These are phyloP conservation scores for Trididemnum clinides DNA, from an alignment of 23 tunicate species.

Conservation along the genomic window DNA sequence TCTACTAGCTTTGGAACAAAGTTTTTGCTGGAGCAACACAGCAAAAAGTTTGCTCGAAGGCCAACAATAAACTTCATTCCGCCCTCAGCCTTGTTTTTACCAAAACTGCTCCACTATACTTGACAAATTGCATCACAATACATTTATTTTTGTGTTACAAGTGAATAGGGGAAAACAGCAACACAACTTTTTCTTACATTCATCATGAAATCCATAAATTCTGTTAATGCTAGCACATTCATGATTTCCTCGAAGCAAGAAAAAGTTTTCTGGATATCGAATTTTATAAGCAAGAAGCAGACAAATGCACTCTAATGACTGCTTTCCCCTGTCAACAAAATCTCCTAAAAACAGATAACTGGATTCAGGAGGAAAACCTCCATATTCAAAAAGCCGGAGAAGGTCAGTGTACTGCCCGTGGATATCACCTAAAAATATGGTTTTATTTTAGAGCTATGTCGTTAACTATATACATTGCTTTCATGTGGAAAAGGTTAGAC, in stretches of 20 bases:
- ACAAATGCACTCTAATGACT: conserved; percentile 96
- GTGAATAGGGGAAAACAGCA: neutral
- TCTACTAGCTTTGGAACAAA: too few species aligned
- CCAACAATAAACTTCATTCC: too few species aligned
- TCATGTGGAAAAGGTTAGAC: too few species aligned
- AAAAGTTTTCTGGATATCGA: conserved; percentile 96
- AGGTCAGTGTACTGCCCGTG: conserved; percentile 92
- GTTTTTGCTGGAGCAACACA: too few species aligned
- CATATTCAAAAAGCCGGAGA: conserved; percentile 93
- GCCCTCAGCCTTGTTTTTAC: too few species aligned
- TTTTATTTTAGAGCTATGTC: neutral
- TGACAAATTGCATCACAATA: neutral
- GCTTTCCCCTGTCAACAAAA: conserved; percentile 98
- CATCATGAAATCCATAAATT: conserved; percentile 97
- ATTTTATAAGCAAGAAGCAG: conserved; percentile 95
- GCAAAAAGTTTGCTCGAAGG: too few species aligned
- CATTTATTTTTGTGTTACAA: neutral
- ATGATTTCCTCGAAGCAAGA: conserved; percentile 95
- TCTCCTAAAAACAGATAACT: conserved; percentile 96
- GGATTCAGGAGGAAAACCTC: conserved; percentile 96
- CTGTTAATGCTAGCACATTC: conserved; percentile 98
- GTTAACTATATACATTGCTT: too few species aligned
- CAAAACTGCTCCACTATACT: too few species aligned
- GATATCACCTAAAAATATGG: conserved; percentile 63
- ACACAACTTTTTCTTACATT: conserved; percentile 52